Evolutionary conservation across 1,140 invertebrate genomes (phyloP), one percentile per base, ranked within the genome.

Genomic region (Drosophila pruinosa): DNA sequence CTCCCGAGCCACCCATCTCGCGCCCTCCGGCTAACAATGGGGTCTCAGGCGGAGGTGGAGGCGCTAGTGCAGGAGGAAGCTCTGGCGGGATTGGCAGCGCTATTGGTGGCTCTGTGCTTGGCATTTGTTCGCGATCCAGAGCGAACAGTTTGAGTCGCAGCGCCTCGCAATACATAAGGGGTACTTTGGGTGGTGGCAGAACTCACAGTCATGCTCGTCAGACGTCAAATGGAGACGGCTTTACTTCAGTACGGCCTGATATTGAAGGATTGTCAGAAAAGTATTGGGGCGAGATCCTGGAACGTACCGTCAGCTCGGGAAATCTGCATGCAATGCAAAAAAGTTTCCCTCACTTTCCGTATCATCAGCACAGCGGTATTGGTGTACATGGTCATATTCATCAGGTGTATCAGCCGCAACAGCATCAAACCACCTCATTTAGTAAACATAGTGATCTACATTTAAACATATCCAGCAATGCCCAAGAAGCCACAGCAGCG

Each of bases 231-330:
- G 41, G 47, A 17, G 78, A 74, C 15, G 56, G 19, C 61, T 89
- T 64, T 81, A 85, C 76, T 24, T 69, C 76, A 21, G 72, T 86
- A 17, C 78, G 93, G 45, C 93, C 93, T 34, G 94, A 95, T 78
- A 93, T 95, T 52, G 94, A 95, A 79, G 94, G 94, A 2, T 92
- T 95, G 0, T 94, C 94, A n/a, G 95, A 95, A 86, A 95, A 95
- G 90, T 95, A 95, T 81, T 95, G 95, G 95, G 95, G 95, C 21
- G 94, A 95, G 92, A 95, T 95, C 71, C 91, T 95, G 24, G 95
- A 95, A 88, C 92, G 95, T 8, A 95, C 95, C 1, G 93, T 95
- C 6, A 95, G 94, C 24, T 94, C 94, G 1, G 94, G 92, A 58
- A 95, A 94, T 38, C 91, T 95, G 8, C 94, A 95, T 80, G 93